phyloP scores from a whole-genome alignment of 2,113 vertebrate genomes.

The Silurus meridionalis region DNA sequence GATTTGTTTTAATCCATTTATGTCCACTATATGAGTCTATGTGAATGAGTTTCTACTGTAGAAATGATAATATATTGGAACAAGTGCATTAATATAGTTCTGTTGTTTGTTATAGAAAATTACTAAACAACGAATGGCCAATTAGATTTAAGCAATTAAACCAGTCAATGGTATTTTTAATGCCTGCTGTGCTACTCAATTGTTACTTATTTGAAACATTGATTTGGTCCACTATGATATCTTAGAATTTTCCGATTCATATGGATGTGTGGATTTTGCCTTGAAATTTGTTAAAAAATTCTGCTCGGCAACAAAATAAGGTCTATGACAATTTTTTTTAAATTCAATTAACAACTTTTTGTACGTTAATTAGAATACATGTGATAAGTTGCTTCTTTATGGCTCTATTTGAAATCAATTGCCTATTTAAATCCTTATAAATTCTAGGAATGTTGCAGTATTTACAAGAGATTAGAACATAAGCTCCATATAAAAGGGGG shows the following conservation, averaged over 20 bases:
- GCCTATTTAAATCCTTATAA: neutral
- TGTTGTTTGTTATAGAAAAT: neutral
- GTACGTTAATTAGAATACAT: neutral
- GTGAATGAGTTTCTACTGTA: neutral
- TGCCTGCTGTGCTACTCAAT: neutral
- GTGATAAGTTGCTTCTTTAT: neutral
- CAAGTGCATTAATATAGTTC: neutral
- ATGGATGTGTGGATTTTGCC: neutral
- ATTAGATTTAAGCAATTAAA: neutral
- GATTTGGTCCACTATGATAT: neutral
- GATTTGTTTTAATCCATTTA: neutral
- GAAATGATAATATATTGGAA: neutral
- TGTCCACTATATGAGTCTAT: neutral
- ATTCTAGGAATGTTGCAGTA: neutral
- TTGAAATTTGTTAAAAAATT: neutral
- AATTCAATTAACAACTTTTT: neutral
- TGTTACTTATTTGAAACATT: neutral
- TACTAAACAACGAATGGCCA: neutral
- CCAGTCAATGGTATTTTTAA: neutral
- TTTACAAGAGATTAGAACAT: constrained; percentile 6
- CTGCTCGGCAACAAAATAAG: neutral
- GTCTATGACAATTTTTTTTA: too few relatives aligned
- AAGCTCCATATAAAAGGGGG: neutral
- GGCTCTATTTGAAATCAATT: neutral
- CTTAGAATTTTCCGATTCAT: neutral